Base-by-base conservation (phyloP, 2,797 vertebrate species). In the Argentina silus region DNA sequence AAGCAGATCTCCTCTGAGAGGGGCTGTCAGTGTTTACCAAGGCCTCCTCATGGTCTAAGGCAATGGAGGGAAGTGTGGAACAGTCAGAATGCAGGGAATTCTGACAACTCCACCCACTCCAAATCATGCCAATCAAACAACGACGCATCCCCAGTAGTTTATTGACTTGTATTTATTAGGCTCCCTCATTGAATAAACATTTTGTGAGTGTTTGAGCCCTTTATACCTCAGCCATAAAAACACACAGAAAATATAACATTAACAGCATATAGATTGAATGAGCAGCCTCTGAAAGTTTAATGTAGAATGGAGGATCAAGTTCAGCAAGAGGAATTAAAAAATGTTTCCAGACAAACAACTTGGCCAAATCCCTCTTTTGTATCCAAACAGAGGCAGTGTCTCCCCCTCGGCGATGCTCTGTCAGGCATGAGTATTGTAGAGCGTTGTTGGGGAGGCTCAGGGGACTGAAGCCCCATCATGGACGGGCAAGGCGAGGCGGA, bases 401-500 rank as follows among this genome's bases (percentile, higher is more conserved):
- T 60, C 21, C 57, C 51, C 57, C 57, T 60, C 19, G 19, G 56
- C 56, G 9, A 2, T 23, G 11, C 57, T 60, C 57, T 60, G 57
- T 27, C 57, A 27, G 21, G 19, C 57, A 23, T 2, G 10, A 7
- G 17, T 9, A 5, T 55, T 15, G n/a, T n/a, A 66, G 44, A 21
- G 74, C 81, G 47, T 57, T 47, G 75, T 59, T 73, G 76, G 73
- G 78, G 78, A 75, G 78, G 36, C 78, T 64, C 48, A 42, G 69
- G 79, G 75, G 80, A 87, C 15, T 70, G 67, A 62, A 70, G 76
- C 74, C 62, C 71, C 43, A 66, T 60, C 21, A 60, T 43, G 48
- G 67, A 70, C 27, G 72, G 62, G 77, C 71, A 65, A 88, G 86
- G 84, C 80, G 82, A 87, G 83, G 84, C 61, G 73, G 87, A 90